Conservation (phyloP, 2,888 invertebrate species). For the Caenorhabditis doughertyi region DNA sequence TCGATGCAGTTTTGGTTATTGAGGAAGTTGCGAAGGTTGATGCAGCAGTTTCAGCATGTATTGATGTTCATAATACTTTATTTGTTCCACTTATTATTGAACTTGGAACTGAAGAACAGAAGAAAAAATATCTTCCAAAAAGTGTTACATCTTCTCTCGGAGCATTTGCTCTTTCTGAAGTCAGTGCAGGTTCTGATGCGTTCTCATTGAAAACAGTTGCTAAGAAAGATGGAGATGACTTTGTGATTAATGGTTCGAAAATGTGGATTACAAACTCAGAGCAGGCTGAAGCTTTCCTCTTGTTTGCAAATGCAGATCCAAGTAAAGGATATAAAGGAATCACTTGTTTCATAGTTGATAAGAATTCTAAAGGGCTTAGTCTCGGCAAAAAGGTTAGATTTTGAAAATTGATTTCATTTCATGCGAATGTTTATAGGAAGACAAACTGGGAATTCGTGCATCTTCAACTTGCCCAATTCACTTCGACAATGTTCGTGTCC, state of each 20-base stretch:
- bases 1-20: conserved; percentile 92
- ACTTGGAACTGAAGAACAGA: conserved; percentile 92
- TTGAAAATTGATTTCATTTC: background rate
- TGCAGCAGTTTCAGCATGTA: conserved; percentile 91
- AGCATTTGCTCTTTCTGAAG: conserved; percentile 93
- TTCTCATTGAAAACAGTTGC: conserved; percentile 95
- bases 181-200: conserved; percentile 94
- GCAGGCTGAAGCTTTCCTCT: conserved; percentile 91
- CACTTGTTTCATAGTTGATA: conserved; percentile 95
- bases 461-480: conserved; percentile 96
- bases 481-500: conserved; percentile 93
- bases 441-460: conserved; percentile 88
- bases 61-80: conserved; percentile 96
- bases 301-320: conserved; percentile 81
- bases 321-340: conserved; percentile 85
- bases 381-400: conserved; percentile 87
- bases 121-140: conserved; percentile 91
- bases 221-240: conserved; percentile 89
- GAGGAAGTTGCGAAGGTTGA: conserved; percentile 95
- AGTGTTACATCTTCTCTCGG: conserved; percentile 91
- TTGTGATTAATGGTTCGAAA: conserved; percentile 93
- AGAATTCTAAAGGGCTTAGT: conserved; percentile 89
- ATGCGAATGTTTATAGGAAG: conserved; percentile 85
- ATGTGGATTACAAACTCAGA: conserved; percentile 99
- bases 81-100: conserved; percentile 91